Evolutionary conservation across 2,113 vertebrate species (phyloP).

Genomic region (Tragelaphus imberbis): DNA sequence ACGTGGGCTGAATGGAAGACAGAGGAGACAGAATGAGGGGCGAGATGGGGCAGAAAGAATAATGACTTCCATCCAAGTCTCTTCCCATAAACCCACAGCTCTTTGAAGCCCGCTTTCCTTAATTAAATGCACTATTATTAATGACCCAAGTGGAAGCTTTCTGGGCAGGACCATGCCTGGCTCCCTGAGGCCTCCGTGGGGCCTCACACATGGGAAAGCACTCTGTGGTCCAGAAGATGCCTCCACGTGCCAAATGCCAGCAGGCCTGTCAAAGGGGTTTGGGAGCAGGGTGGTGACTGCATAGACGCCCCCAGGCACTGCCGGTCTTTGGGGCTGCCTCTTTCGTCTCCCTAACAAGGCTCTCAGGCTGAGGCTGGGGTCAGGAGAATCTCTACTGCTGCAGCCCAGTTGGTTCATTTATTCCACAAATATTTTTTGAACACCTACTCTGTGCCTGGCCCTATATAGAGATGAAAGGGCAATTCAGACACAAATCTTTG

Average conservation of each 20-base stretch:
- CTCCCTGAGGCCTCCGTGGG: slow-evolving; percentile 61
- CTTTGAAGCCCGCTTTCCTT: slow-evolving; percentile 86
- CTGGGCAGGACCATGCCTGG: slow-evolving; percentile 79
- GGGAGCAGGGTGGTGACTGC: background rate
- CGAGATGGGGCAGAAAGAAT: slow-evolving; percentile 73
- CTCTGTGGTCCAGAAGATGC: background rate
- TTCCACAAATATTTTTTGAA: background rate
- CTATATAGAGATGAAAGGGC: background rate
- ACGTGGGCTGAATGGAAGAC: slow-evolving; percentile 78
- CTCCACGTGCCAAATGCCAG: background rate
- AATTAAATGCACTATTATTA: slow-evolving; percentile 83
- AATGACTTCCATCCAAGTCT: slow-evolving; percentile 83
- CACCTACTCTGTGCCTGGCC: background rate
- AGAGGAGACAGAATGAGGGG: slow-evolving; percentile 74
- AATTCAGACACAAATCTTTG: background rate
- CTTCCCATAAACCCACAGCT: slow-evolving; percentile 83
- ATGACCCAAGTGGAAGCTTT: slow-evolving; percentile 81
- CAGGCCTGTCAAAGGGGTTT: background rate
- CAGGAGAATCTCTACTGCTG: background rate
- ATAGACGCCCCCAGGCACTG: accelerated
- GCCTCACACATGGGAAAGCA: background rate
- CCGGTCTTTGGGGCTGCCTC: background rate
- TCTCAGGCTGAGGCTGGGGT: background rate
- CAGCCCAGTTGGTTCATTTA: background rate
- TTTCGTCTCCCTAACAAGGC: background rate